phyloP scores from a whole-genome alignment of 2,888 invertebrate genomes.

The Macropis europaea region DNA sequence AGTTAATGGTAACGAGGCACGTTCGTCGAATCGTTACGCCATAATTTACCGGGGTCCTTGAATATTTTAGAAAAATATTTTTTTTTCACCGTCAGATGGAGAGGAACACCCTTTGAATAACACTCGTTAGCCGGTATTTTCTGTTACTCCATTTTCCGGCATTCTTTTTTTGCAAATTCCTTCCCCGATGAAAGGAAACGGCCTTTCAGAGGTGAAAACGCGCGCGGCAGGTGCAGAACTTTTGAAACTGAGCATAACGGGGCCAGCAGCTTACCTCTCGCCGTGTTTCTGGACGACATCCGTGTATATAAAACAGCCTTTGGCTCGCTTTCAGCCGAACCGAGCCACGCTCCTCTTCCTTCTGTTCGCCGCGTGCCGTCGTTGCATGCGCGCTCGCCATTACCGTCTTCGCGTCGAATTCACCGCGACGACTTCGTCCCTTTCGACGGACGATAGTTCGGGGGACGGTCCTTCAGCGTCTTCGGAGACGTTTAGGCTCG shows the following conservation, averaged over 20 bases:
- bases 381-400: conserved; percentile 6
- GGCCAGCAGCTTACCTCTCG: conserved; percentile 14
- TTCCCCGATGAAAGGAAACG: conserved; percentile 35
- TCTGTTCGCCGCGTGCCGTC: conserved; percentile 1
- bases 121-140: conserved; percentile 15
- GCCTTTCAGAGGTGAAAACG: conserved; percentile 30
- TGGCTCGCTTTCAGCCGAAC: conserved; percentile 42
- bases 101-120: background rate
- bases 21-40: conserved; percentile 23
- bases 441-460: conserved; percentile 14
- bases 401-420: conserved; percentile 33
- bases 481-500: conserved; percentile 10
- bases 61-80: conserved; percentile 21
- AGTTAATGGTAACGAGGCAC: conserved; percentile 32
- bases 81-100: background rate
- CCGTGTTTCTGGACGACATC: conserved; percentile 22
- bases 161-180: conserved; percentile 14
- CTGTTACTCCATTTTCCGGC: background rate
- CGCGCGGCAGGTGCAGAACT: conserved; percentile 39
- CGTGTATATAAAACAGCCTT: conserved; percentile 40
- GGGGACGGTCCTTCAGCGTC: conserved; percentile 17
- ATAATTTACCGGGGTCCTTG: conserved; percentile 20
- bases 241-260: conserved; percentile 45
- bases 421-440: conserved; percentile 17
- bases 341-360: background rate